Evolutionary conservation across 1,140 invertebrate species (phyloP).

Genomic region (Ostrea denselamellosa): DNA sequence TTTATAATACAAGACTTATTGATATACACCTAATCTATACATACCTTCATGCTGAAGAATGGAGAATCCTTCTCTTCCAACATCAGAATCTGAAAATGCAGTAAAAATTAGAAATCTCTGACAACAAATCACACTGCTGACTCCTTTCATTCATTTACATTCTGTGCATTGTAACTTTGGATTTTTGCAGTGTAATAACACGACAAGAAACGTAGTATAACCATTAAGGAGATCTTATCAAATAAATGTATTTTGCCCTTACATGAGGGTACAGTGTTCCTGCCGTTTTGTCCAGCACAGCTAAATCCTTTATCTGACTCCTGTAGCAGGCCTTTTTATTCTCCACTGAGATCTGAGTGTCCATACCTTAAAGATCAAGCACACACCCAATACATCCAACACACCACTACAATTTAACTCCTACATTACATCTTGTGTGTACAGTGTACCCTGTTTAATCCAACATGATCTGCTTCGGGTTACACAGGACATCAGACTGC

Average conservation of each 20-base stretch:
- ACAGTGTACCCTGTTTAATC: too few species aligned
- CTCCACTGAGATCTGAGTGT: slow-evolving; percentile 85
- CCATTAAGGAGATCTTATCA: not conserved
- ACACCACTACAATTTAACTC: too few species aligned
- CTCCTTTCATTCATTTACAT: too few species aligned
- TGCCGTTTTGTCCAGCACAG: slow-evolving; percentile 86
- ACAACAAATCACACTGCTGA: too few species aligned
- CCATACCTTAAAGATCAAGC: slow-evolving; percentile 81
- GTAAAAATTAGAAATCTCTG: not conserved
- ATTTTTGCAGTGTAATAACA: too few species aligned
- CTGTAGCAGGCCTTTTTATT: slow-evolving; percentile 88
- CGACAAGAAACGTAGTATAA: too few species aligned
- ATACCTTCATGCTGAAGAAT: slow-evolving; percentile 69
- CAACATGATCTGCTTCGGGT: too few species aligned
- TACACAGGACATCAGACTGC: too few species aligned
- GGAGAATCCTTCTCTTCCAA: slow-evolving; percentile 68
- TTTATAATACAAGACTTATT: too few species aligned
- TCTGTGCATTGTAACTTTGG: too few species aligned
- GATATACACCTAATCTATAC: not conserved
- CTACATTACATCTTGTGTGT: too few species aligned
- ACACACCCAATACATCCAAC: not conserved
- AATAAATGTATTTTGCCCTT: slow-evolving; percentile 56
- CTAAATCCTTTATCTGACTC: slow-evolving; percentile 84
- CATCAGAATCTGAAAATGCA: slow-evolving; percentile 69
- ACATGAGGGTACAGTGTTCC: slow-evolving; percentile 89